These are phyloP conservation scores for Zelostemma sp. DNA, from an alignment of 1,140 invertebrate species.

Conservation along the genomic window DNA sequence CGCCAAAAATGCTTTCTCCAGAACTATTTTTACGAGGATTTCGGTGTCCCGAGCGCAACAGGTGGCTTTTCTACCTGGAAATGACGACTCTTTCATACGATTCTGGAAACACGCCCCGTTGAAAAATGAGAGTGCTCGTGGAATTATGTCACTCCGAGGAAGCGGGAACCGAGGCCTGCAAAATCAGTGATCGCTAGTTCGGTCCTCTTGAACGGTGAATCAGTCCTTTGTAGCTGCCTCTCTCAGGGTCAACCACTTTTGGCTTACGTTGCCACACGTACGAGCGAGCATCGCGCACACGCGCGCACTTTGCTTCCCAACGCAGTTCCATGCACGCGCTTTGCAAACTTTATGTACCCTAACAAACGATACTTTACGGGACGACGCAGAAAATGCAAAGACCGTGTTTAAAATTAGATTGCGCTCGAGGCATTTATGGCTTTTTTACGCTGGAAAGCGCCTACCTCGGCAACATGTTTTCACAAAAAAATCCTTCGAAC, in stretches of 20 bases:
- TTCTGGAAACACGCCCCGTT: conserved; percentile 12
- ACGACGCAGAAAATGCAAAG: conserved; percentile 3
- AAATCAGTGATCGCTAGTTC: conserved; percentile 44
- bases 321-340: conserved; percentile 20
- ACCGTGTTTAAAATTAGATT: too few species aligned
- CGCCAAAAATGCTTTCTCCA: background rate
- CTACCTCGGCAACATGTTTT: too few species aligned
- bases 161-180: conserved; percentile 28
- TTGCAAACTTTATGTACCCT: conserved; percentile 25
- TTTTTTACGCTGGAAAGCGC: conserved; percentile 13
- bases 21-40: conserved; percentile 13
- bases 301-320: conserved; percentile 13
- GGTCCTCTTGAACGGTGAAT: conserved; percentile 56
- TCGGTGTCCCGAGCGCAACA: conserved; percentile 30
- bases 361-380: conserved; percentile 13
- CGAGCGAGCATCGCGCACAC: conserved; percentile 26
- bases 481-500: too few species aligned
- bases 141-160: conserved; percentile 56
- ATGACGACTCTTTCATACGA: conserved; percentile 26
- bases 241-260: conserved; percentile 71
- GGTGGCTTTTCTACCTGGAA: conserved; percentile 28
- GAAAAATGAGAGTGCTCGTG: conserved; percentile 18
- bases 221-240: conserved; percentile 67
- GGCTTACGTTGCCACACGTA: conserved; percentile 47
- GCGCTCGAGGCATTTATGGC: background rate